These are phyloP conservation scores for Xylocampa areola DNA, from an alignment of 2,888 invertebrate species.

Conservation along the genomic window DNA sequence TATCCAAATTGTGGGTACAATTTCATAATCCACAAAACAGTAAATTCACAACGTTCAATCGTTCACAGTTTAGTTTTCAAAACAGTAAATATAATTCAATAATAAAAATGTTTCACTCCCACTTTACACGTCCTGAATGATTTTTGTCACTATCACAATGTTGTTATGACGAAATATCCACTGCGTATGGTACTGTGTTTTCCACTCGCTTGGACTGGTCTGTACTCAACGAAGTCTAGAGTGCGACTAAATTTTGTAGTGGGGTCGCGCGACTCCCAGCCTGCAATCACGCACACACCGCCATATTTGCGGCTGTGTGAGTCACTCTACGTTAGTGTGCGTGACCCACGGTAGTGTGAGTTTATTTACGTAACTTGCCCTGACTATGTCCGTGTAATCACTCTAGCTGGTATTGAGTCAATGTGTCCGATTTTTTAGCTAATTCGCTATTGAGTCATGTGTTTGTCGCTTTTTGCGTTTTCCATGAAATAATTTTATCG, in stretches of 20 bases:
- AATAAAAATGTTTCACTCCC: conserved; percentile 78
- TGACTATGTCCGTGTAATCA: conserved; percentile 81
- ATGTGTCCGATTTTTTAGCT: conserved; percentile 85
- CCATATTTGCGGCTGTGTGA: conserved; percentile 44
- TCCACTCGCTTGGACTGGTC: conserved; percentile 77
- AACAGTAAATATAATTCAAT: conserved; percentile 65
- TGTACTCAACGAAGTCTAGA: conserved; percentile 76
- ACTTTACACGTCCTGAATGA: conserved; percentile 84
- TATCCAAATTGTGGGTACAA: conserved; percentile 87
- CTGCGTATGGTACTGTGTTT: conserved; percentile 76
- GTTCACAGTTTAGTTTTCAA: conserved; percentile 77
- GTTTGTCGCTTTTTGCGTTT: conserved; percentile 73
- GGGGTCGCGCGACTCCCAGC: conserved; percentile 85
- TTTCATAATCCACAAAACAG: conserved; percentile 83
- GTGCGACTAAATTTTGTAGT: conserved; percentile 87
- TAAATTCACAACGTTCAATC: conserved; percentile 68
- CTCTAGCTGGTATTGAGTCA: conserved; percentile 82
- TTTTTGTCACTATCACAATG: conserved; percentile 86
- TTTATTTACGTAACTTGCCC: conserved; percentile 86
- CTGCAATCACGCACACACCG: conserved; percentile 77
- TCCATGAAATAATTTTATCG: conserved; percentile 66
- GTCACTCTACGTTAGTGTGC: conserved; percentile 65
- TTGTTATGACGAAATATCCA: conserved; percentile 88
- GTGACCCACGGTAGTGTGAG: conserved; percentile 70
- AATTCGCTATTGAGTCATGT: conserved; percentile 87